phyloP scores from a whole-genome alignment of 2,113 vertebrate species.

The Pitta sordida region DNA sequence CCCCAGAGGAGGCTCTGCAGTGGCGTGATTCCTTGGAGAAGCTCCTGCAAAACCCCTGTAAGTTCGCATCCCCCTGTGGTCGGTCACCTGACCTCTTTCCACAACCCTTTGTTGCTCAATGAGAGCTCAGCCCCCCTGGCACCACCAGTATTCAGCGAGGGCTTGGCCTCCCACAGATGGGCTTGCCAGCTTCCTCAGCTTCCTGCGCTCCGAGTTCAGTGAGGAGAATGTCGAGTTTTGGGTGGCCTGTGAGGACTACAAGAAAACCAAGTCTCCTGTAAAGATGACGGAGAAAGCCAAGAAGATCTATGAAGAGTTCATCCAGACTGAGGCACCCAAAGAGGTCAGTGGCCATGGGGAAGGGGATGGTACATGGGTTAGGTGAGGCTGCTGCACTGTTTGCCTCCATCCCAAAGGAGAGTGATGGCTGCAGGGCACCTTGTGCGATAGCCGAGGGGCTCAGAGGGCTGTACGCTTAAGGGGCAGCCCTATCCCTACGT shows the following conservation, averaged over 20 bases:
- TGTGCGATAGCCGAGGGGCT: rapidly evolving
- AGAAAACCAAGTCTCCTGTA: conserved; percentile 82
- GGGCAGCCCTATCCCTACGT: background rate
- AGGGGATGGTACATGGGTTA: background rate
- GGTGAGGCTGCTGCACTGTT: background rate
- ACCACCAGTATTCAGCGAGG: background rate
- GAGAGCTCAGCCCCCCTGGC: background rate
- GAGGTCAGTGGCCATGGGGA: conserved; percentile 78
- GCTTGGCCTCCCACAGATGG: conserved; percentile 74
- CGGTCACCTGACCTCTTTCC: background rate
- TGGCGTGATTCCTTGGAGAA: conserved; percentile 92
- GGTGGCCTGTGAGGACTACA: conserved; percentile 93
- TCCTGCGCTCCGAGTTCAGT: conserved; percentile 95
- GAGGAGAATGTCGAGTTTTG: conserved; percentile 96
- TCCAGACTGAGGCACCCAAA: conserved; percentile 89
- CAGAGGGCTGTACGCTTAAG: rapidly evolving
- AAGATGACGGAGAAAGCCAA: conserved; percentile 88
- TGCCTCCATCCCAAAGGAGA: background rate
- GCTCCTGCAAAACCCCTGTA: conserved; percentile 88
- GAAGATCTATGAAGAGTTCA: conserved; percentile 94
- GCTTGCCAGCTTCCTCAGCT: conserved; percentile 83
- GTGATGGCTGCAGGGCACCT: background rate
- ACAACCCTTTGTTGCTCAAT: rapidly evolving
- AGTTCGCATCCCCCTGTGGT: conserved; percentile 36
- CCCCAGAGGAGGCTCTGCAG: conserved; percentile 80